A percentile compares a stretch with the other conserved stretches of the same genome.
These are phyloP conservation scores for Antedon bifida DNA, from an alignment of 35 echinoderm and acorn worm genomes.

Conservation along the genomic window DNA sequence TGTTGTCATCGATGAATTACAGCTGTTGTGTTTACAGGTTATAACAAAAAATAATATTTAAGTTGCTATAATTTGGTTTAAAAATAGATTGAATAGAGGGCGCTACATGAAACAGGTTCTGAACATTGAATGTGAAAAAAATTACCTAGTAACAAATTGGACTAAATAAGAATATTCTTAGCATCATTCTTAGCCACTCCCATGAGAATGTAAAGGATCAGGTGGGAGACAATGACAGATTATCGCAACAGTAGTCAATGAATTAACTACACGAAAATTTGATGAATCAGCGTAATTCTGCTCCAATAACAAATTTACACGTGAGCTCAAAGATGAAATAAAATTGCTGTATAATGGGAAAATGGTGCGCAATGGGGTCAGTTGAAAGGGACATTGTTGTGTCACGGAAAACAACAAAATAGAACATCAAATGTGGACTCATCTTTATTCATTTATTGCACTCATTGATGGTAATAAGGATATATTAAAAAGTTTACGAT, in stretches of 20 bases:
- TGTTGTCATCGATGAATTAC: no score
- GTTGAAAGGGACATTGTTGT: not conserved
- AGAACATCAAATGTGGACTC: not conserved
- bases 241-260: not conserved
- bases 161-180: not conserved
- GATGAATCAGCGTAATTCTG: not conserved
- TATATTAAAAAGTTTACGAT: no score
- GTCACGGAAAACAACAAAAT: not conserved
- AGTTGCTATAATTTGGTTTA: no score
- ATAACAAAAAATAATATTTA: no score
- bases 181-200: not conserved
- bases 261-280: not conserved
- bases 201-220: not conserved
- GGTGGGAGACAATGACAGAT: not conserved
- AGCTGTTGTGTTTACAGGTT: no score
- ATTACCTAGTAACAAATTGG: not conserved
- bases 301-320: not conserved
- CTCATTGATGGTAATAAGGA: not conserved
- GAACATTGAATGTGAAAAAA: no score
- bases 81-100: no score
- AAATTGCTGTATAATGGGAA: not conserved
- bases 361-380: not conserved
- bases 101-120: no score
- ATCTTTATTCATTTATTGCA: not conserved
- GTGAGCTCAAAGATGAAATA: not conserved